phyloP scores from a whole-genome alignment of 2,888 invertebrate species.

The Polymixis lichenea region DNA sequence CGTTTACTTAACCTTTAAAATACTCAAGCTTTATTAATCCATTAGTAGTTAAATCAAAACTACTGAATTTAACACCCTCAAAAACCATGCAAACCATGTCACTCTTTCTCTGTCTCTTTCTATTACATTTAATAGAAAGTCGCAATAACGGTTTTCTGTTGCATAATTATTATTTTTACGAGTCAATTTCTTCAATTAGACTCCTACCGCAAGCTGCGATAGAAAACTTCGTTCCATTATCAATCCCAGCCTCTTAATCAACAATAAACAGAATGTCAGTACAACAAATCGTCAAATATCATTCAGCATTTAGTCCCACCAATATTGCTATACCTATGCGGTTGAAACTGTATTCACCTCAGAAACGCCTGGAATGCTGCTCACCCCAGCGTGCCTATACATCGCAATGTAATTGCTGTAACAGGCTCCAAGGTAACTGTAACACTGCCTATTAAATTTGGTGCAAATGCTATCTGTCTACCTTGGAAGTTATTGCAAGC shows the following conservation, averaged over 20 bases:
- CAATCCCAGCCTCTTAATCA: background rate
- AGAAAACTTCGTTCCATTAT: too few relatives aligned
- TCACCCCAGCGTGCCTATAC: constrained; percentile 49
- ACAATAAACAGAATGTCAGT: background rate
- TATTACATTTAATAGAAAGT: too few relatives aligned
- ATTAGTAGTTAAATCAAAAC: too few relatives aligned
- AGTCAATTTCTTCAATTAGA: too few relatives aligned
- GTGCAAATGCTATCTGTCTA: constrained; percentile 35
- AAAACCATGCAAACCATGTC: too few relatives aligned
- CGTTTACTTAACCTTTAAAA: too few relatives aligned
- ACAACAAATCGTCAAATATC: constrained; percentile 22
- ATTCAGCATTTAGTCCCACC: constrained; percentile 5
- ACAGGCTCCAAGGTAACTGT: constrained; percentile 33
- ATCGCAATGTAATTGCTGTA: constrained; percentile 56
- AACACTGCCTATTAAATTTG: constrained; percentile 45
- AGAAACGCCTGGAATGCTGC: constrained; percentile 52
- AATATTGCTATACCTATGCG: constrained; percentile 25
- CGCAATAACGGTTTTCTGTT: too few relatives aligned
- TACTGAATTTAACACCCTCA: too few relatives aligned
- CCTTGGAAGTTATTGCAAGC: constrained; percentile 24
- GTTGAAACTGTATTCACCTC: constrained; percentile 34
- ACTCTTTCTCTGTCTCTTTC: too few relatives aligned
- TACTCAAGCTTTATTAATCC: too few relatives aligned
- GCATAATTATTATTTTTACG: too few relatives aligned
- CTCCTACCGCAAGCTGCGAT: too few relatives aligned